A percentile compares a stretch with the other conserved stretches of the same genome.
phyloP scores from a whole-genome alignment of 2,797 vertebrate genomes.

The Manis crassicaudata region DNA sequence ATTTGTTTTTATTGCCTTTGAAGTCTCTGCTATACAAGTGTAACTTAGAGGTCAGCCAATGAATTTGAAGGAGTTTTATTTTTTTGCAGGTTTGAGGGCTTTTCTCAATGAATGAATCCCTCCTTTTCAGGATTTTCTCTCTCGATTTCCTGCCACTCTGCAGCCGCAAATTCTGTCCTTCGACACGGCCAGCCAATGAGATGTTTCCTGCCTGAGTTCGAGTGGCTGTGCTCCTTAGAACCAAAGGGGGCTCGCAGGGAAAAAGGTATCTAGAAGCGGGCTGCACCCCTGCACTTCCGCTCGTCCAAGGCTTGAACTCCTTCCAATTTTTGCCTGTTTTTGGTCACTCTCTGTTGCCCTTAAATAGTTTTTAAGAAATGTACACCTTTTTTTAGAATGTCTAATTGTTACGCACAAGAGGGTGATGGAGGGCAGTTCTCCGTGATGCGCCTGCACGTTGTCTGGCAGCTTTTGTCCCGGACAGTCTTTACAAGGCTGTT shows the following conservation, averaged over 20 bases:
- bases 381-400: slow-evolving; percentile 28
- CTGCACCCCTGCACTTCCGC: background rate
- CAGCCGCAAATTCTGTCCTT: background rate
- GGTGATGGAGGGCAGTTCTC: background rate
- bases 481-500: background rate
- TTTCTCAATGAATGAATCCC: background rate
- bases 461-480: background rate
- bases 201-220: background rate
- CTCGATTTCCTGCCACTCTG: background rate
- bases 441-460: background rate
- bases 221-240: background rate
- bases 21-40: background rate
- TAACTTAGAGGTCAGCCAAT: background rate
- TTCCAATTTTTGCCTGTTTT: background rate
- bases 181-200: background rate
- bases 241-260: background rate
- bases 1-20: slow-evolving; percentile 20
- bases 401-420: background rate
- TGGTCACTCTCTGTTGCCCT: background rate
- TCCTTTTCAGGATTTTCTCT: background rate
- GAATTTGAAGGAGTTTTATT: background rate
- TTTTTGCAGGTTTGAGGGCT: background rate
- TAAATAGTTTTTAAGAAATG: background rate
- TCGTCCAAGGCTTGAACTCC: background rate
- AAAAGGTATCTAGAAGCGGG: background rate